Evolutionary conservation across 2,113 vertebrate species (phyloP), one percentile per base, ranked within the genome.

Genomic region (Hirundichthys speculiger): DNA sequence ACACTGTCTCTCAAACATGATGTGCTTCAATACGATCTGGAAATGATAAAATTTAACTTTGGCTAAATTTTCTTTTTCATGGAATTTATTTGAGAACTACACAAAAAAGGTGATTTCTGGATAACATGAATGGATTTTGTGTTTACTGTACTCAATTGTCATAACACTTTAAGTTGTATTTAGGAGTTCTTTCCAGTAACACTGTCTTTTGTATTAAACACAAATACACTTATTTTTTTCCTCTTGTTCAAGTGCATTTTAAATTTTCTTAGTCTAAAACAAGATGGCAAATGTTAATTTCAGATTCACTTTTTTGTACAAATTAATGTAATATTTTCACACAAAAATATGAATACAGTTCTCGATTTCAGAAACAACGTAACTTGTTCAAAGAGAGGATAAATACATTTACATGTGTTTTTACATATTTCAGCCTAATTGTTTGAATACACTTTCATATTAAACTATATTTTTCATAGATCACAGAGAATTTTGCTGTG

Each of bases 1-100:
- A 79, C 87, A 77, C 49, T 84, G 51, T 87, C 75, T 85, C 87
- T 83, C 70, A 81, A 82, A 85, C 59, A 69, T 87, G 67, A 69
- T 73, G 73, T 84, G 78, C 85, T 88, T 87, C 75, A 82, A 72
- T 82, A 79, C 68, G 9, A 76, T 67, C 38, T 73, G 73, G 49
- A 80, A 80, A 65, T 71, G 72, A 86, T 87, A 83, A 85, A 90
- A 65, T 86, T 77, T 77, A 80, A 55, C 16, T 64, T 85, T 70
- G 69, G 63, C 75, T 80, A 73, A 60, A 73, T 73, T 58, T 75
- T 79, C 50, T 59, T 59, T 80, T 89, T 69, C 16, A 57, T 66
- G 83, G 50, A 65, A 52, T 70, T 84, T 75, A 41, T 80, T 78
- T 75, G 30, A 69, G 24, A 9, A 51, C 25, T 16, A 52, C 38